Evolutionary conservation across 2,888 invertebrate species (phyloP), one percentile per base, ranked within the genome.

Genomic region (Augiades crinisus): DNA sequence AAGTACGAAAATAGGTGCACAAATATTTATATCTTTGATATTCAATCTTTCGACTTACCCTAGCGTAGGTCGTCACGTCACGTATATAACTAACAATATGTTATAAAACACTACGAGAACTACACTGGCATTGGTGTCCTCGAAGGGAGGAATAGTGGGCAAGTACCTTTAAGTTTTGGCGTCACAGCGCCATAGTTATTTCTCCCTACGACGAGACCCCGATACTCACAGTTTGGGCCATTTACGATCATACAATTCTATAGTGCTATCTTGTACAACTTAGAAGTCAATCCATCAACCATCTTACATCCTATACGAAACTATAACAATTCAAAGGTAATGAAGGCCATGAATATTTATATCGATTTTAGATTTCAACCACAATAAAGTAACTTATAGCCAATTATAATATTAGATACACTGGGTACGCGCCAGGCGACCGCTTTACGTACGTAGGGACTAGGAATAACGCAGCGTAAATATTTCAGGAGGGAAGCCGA

Each of bases 1-100:
- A 67, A 59, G 63, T 68, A 72, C 61, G 67, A 73, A 75, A 75
- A 75, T 74, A 72, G 52, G 65, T 76, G 67, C 62, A 58, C 49
- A 62, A 64, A 54, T 53, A 60, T 53, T 57, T 58, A 62, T 60
- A 61, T 58, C 62, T 60, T 59, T 47, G 54, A 62, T 59, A 60
- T 52, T 51, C 53, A 58, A 57, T 64, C 56, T 63, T 53, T 57
- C 47, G 45, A 41, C 55, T 53, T 50, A 57, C 54, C 58, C 57
- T 50, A 21, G 34, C 19, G 52, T 53, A 55, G 31, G 14, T 47
- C 43, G 41, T 16, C 10, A 19, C 6, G 17, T 19, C 17, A 3
- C 36, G 14, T 43, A 7, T 33, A 34, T 14, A 50, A 43, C 33
- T 52, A 53, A 45, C 57, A 30, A 43, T 36, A 44, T 44, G 22